Percentiles rank a stretch among this genome's conserved stretches.
phyloP scores from a whole-genome alignment of 2,888 invertebrate species.

The Syritta pipiens region DNA sequence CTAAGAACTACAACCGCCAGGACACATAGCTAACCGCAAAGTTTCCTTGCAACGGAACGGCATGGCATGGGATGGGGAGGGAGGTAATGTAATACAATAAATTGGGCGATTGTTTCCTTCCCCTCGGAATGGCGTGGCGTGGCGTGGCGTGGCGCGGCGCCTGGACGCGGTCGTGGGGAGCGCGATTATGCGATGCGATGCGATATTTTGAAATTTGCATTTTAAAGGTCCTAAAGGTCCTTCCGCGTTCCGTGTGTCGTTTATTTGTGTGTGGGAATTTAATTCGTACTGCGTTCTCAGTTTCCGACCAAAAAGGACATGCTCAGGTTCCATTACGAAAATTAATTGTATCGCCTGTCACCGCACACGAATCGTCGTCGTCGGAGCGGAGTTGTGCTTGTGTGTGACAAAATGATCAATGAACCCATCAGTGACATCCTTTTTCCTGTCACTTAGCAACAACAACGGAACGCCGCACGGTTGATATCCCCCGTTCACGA shows the following conservation, averaged over 20 bases:
- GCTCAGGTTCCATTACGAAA: slow-evolving; percentile 49
- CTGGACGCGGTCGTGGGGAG: too few species aligned
- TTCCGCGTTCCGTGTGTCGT: background rate
- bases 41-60: slow-evolving; percentile 31
- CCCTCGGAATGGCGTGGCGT: too few species aligned
- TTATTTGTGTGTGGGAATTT: slow-evolving; percentile 15
- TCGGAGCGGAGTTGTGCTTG: slow-evolving; percentile 1
- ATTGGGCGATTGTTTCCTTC: slow-evolving; percentile 67
- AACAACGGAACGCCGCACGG: background rate
- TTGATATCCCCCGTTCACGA: background rate
- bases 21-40: slow-evolving; percentile 46
- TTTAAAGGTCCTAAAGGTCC: slow-evolving; percentile 43
- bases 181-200: slow-evolving; percentile 14
- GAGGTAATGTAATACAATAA: slow-evolving; percentile 64
- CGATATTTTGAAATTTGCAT: slow-evolving; percentile 53
- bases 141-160: too few species aligned
- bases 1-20: slow-evolving; percentile 22
- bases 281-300: slow-evolving; percentile 7
- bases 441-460: slow-evolving; percentile 49
- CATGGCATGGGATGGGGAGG: slow-evolving; percentile 27
- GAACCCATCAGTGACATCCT: slow-evolving; percentile 57
- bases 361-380: too few species aligned
- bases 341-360: slow-evolving; percentile 59
- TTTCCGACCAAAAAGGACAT: slow-evolving; percentile 25
- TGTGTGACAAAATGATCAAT: slow-evolving; percentile 62